Evolutionary conservation across 2,797 vertebrate species (phyloP).

Genomic region (Hemibagrus guttatus): DNA sequence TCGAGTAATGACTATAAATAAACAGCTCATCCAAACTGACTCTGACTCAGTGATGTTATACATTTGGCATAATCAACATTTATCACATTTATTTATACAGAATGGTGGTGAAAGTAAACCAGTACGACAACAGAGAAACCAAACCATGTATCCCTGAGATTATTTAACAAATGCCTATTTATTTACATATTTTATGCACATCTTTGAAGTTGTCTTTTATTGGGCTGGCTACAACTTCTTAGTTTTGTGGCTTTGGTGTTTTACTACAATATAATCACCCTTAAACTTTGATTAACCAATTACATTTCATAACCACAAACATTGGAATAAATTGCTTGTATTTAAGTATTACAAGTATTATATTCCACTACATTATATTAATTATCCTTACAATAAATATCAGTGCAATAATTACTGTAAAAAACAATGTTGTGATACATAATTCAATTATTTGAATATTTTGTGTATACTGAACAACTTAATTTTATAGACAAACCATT

Average conservation of each 20-base stretch:
- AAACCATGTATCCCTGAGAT: not conserved
- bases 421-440: not conserved
- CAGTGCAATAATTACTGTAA: not conserved
- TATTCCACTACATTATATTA: not conserved
- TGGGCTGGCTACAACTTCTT: too few relatives aligned
- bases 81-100: not conserved
- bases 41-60: constrained; percentile 23
- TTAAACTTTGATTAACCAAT: not conserved
- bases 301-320: not conserved
- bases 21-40: constrained; percentile 54
- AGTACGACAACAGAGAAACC: not conserved
- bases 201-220: not conserved
- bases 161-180: not conserved
- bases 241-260: not conserved
- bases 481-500: not conserved
- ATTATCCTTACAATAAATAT: not conserved
- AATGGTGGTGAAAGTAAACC: not conserved
- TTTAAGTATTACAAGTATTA: not conserved
- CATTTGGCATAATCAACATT: not conserved
- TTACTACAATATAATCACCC: not conserved
- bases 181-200: not conserved
- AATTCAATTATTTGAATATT: not conserved
- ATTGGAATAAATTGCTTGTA: not conserved
- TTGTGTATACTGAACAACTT: not conserved
- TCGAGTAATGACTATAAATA: constrained; percentile 75